These are phyloP conservation scores for Diarsia brunnea DNA, from an alignment of 2,888 invertebrate genomes.

Conservation along the genomic window DNA sequence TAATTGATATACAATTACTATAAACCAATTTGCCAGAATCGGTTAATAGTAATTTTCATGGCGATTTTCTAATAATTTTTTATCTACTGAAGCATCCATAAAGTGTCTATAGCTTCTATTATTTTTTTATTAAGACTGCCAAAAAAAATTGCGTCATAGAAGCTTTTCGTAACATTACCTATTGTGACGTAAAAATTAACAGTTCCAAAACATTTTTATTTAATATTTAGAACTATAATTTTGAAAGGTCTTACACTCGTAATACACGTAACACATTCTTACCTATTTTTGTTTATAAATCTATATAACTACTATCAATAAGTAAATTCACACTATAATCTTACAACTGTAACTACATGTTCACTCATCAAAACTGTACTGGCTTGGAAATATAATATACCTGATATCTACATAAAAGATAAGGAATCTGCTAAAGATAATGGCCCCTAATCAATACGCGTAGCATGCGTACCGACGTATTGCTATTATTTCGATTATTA, in stretches of 20 bases:
- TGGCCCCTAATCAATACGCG: conserved; percentile 61
- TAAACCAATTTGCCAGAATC: neutral
- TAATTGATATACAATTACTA: too few species aligned
- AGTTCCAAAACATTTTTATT: neutral
- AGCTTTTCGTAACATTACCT: neutral
- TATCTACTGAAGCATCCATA: too few species aligned
- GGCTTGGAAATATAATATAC: conserved; percentile 55
- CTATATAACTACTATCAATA: conserved; percentile 23
- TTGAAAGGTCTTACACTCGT: neutral
- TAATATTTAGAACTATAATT: neutral
- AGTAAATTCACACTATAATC: conserved; percentile 36
- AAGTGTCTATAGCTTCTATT: too few species aligned
- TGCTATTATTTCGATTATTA: conserved; percentile 20
- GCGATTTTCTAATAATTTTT: too few species aligned
- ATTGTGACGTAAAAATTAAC: neutral
- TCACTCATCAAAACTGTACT: conserved; percentile 65
- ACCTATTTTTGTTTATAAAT: conserved; percentile 31
- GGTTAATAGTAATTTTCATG: too few species aligned
- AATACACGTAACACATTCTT: conserved; percentile 24
- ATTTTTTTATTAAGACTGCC: too few species aligned
- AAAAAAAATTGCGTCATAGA: conserved; percentile 12
- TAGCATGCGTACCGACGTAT: conserved; percentile 37
- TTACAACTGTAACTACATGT: conserved; percentile 60
- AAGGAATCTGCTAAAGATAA: conserved; percentile 62
- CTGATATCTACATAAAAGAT: conserved; percentile 62